Conservation (phyloP, 2,888 invertebrate genomes). For the Agrenia bidenticulata region DNA sequence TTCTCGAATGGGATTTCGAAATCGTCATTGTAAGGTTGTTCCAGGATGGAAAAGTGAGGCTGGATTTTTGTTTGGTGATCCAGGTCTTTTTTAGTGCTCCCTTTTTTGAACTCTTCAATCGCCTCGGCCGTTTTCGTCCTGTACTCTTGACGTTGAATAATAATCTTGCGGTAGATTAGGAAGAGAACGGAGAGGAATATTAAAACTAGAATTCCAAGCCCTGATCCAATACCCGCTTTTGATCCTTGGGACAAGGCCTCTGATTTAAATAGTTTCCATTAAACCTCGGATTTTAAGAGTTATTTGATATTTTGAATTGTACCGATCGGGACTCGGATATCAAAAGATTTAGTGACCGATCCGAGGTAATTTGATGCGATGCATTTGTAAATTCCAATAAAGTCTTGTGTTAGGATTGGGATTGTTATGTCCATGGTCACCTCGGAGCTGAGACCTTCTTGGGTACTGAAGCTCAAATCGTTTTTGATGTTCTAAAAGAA, state of each 20-base stretch:
- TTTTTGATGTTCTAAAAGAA: not conserved
- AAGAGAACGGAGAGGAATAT: not conserved
- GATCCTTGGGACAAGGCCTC: not conserved
- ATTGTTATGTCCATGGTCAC: conserved; percentile 5
- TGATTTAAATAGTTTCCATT: conserved; percentile 2
- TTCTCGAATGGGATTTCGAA: conserved; percentile 29
- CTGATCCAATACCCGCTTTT: conserved; percentile 1
- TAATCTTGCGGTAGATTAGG: conserved; percentile 22
- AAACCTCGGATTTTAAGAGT: not conserved
- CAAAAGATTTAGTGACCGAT: conserved; percentile 16
- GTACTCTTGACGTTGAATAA: conserved; percentile 30
- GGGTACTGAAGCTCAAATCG: too few relatives aligned
- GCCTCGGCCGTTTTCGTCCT: conserved; percentile 32
- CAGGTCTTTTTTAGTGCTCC: conserved; percentile 7
- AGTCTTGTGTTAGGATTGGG: conserved; percentile 13
- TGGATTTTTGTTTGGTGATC: conserved; percentile 2
- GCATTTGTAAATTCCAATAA: conserved; percentile 29
- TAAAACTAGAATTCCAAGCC: not conserved
- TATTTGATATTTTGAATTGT: not conserved
- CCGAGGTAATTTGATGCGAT: conserved; percentile 26
- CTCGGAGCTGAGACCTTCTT: not conserved
- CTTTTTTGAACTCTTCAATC: conserved; percentile 38
- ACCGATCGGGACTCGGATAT: conserved; percentile 8
- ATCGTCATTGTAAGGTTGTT: conserved; percentile 33
- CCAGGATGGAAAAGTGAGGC: conserved; percentile 31